Evolutionary conservation across 2,113 vertebrate genomes (phyloP).

Genomic region (Tragulus kanchil): DNA sequence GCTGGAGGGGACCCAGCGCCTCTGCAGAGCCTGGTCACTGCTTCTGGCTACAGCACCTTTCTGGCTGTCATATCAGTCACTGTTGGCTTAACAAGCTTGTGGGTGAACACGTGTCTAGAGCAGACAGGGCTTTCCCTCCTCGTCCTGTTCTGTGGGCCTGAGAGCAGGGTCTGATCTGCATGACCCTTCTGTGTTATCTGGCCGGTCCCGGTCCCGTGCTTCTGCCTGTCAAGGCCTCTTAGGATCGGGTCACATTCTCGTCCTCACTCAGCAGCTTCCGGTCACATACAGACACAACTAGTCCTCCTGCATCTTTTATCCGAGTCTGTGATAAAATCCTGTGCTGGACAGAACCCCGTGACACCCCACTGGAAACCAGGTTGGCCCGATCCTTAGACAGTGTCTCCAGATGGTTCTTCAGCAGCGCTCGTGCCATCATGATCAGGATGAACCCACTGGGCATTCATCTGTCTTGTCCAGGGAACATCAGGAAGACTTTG

Average conservation of each 20-base stretch:
- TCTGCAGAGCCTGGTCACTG: background rate
- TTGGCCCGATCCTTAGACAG: background rate
- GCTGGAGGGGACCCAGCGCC: background rate
- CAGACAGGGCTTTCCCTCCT: background rate
- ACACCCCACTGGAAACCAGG: background rate
- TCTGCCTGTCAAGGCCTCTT: background rate
- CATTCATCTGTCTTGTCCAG: background rate
- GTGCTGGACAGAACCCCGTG: background rate
- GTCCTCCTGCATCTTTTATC: background rate
- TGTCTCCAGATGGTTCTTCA: background rate
- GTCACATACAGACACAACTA: background rate
- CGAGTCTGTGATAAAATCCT: background rate
- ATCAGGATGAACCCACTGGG: background rate
- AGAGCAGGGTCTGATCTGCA: background rate
- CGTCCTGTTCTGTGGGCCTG: background rate
- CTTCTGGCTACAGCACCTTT: background rate
- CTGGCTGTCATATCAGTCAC: background rate
- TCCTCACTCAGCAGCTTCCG: background rate
- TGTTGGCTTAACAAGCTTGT: background rate
- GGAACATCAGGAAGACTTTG: background rate
- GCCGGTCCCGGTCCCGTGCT: background rate
- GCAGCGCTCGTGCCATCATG: fast-evolving
- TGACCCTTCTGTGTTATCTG: background rate
- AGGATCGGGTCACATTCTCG: background rate
- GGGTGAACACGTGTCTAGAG: background rate